phyloP scores from a whole-genome alignment of 2,797 vertebrate genomes.

The Hylomyscus alleni region DNA sequence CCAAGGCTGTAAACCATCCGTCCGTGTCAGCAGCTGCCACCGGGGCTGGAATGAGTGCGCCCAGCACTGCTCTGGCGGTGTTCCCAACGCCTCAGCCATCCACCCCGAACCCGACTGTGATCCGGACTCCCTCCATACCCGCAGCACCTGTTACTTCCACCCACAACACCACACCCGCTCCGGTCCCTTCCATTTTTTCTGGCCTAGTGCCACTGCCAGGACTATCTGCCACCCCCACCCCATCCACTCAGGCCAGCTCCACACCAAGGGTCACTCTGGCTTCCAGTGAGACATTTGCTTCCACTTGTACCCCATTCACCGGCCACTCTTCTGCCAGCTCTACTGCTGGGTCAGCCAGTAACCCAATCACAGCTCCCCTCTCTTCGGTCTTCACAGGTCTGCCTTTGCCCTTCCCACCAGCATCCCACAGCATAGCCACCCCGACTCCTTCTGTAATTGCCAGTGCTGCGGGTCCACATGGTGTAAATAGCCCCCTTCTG shows the following conservation, averaged over 20 bases:
- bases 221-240: slow-evolving; percentile 86
- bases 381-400: slow-evolving; percentile 89
- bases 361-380: slow-evolving; percentile 85
- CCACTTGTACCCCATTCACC: slow-evolving; percentile 85
- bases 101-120: slow-evolving; percentile 92
- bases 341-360: slow-evolving; percentile 84
- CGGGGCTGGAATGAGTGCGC: slow-evolving; percentile 87
- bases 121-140: slow-evolving; percentile 92
- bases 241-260: slow-evolving; percentile 82
- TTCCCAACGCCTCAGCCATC: slow-evolving; percentile 91
- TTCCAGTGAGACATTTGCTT: slow-evolving; percentile 89
- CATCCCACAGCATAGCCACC: slow-evolving; percentile 88
- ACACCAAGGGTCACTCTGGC: slow-evolving; percentile 91
- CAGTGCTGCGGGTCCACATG: slow-evolving; percentile 89
- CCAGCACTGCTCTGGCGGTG: slow-evolving; percentile 90
- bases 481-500: slow-evolving; percentile 88
- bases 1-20: slow-evolving; percentile 87
- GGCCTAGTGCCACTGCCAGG: slow-evolving; percentile 90
- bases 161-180: slow-evolving; percentile 86
- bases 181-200: slow-evolving; percentile 91
- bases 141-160: slow-evolving; percentile 84
- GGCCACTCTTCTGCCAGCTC: slow-evolving; percentile 89
- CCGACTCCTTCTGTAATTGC: slow-evolving; percentile 86
- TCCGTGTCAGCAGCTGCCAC: slow-evolving; percentile 86
- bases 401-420: slow-evolving; percentile 88